These are phyloP conservation scores for Cetoscarus ocellatus DNA, from an alignment of 2,797 vertebrate species.

Conservation along the genomic window DNA sequence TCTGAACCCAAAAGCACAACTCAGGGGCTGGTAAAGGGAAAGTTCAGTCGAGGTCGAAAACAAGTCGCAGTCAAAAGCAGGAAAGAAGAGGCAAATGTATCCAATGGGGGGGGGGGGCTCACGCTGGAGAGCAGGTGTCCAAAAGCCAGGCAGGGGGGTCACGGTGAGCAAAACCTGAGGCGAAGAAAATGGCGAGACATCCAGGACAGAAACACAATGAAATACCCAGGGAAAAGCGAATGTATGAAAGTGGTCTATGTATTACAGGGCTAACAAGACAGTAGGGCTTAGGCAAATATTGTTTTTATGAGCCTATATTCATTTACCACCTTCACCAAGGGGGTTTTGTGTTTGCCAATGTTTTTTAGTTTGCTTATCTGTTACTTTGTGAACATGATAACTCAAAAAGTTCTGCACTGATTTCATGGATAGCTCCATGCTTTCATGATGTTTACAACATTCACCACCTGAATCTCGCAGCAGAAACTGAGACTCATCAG, in stretches of 20 bases:
- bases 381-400: no score
- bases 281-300: not conserved
- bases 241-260: not conserved
- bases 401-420: no score
- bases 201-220: not conserved
- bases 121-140: conserved; percentile 6
- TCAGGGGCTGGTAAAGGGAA: not conserved
- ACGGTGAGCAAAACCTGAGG: conserved; percentile 4
- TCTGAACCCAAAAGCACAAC: conserved; percentile 10
- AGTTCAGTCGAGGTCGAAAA: not conserved
- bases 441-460: no score
- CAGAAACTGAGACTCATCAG: no score
- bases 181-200: not conserved
- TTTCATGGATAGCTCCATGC: no score
- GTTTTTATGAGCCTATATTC: no score
- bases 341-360: no score
- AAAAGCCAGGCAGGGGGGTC: not conserved
- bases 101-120: not conserved
- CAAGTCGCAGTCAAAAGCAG: not conserved
- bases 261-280: not conserved
- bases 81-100: not conserved
- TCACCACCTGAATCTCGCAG: no score
- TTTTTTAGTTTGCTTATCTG: no score
- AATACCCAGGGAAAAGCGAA: not conserved
- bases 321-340: no score